Percentiles rank a stretch among this genome's conserved stretches.
Evolutionary conservation across 1,140 invertebrate species (phyloP).

Genomic region (Diuraphis noxia): DNA sequence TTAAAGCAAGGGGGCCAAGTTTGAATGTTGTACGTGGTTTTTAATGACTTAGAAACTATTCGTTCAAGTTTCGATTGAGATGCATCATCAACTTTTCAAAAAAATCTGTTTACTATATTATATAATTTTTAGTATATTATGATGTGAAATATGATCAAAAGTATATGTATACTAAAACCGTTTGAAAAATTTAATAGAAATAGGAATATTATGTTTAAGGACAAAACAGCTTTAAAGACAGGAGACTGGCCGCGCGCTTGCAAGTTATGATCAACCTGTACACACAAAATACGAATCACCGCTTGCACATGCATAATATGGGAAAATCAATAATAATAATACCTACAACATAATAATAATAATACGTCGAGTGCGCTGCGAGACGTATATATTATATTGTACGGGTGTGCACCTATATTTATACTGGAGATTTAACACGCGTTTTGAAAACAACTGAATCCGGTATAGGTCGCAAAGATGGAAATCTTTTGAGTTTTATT

Average conservation of each 20-base stretch:
- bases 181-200: neutral
- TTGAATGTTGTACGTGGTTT: neutral
- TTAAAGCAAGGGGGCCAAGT: neutral
- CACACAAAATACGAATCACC: neutral
- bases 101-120: neutral
- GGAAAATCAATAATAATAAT: neutral
- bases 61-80: neutral
- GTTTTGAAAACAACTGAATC: neutral
- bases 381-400: neutral
- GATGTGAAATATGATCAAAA: neutral
- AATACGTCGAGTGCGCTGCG: neutral
- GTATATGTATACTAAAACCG: neutral
- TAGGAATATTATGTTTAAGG: too few relatives aligned
- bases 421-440: neutral
- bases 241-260: too few relatives aligned
- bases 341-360: neutral
- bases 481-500: conserved; percentile 5
- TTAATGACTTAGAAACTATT: neutral
- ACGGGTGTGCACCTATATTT: neutral
- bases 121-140: too few relatives aligned
- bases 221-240: too few relatives aligned
- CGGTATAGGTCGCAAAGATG: neutral
- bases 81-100: neutral
- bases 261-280: neutral
- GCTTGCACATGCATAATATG: neutral